Evolutionary conservation across 2,888 invertebrate genomes (phyloP), one percentile per base, ranked within the genome.

Genomic region (Cheilosia scutellata): DNA sequence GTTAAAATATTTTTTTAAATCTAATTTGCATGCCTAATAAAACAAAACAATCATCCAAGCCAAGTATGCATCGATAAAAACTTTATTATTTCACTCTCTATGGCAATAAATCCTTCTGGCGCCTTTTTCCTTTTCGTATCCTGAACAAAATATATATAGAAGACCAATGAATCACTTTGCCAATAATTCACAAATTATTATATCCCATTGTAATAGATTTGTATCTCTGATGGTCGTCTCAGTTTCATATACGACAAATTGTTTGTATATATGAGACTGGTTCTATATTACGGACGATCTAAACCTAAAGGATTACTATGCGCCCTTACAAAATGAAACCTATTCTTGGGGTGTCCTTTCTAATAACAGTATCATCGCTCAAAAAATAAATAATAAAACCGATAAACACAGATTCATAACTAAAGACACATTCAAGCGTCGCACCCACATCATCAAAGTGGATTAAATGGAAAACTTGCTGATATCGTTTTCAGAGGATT

Each of bases 381-480:
- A 4, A 37, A 11, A 4, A 37, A 11, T 11, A 37, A 37, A 3
- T 20, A 20, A 20, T 20, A 40, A 47, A 47, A 9, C 5, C 6
- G 47, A 47, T 47, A 47, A 47, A 47, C 37, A 47, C 2, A 47
- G 47, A 47, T 47, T 20, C 47, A 47, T 13, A 25, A 60, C 29
- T 7, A 11, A 16, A 13, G 20, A 20, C 3, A n/a, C 49, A 40
- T 33, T 66, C 51, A 51, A 40, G 47, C 37, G 37, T 0, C 20
- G 44, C 31, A 40, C 42, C 55, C 51, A 60, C 44, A 70, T 70
- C 77, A 70, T 70, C 47, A 58, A 70, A 77, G 68, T 53, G 77
- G 77, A 78, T 78, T 70, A 70, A 77, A 77, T 55, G 37, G 42
- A 70, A 62, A 77, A 68, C 53, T 77, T 77, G 63, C 31, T 71